Evolutionary conservation across 2,888 invertebrate species (phyloP).

Genomic region (Ischnura elegans): DNA sequence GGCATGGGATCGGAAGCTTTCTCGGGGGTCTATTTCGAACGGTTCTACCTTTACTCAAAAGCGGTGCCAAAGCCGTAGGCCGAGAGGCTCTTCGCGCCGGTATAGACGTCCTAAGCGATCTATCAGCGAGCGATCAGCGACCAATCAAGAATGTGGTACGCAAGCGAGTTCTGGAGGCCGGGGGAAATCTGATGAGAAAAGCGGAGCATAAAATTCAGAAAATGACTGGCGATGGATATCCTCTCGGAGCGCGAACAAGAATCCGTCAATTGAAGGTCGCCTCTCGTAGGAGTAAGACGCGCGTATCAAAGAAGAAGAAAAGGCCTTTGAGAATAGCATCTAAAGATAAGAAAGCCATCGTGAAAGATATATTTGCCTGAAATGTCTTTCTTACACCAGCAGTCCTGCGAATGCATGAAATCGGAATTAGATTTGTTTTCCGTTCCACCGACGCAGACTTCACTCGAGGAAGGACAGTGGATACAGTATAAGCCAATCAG

Average conservation of each 20-base stretch:
- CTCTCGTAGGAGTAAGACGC: too few relatives aligned
- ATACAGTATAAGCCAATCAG: too few relatives aligned
- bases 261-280: constrained; percentile 9
- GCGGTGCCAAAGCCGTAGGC: constrained; percentile 69
- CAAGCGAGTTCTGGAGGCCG: constrained; percentile 11
- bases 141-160: constrained; percentile 22
- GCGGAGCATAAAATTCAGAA: constrained; percentile 15
- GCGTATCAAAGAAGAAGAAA: too few relatives aligned
- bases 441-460: too few relatives aligned
- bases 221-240: constrained; percentile 24
- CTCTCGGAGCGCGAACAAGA: background rate
- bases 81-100: constrained; percentile 65
- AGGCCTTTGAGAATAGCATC: too few relatives aligned
- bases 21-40: constrained; percentile 39
- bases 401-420: too few relatives aligned
- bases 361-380: too few relatives aligned
- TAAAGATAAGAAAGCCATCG: too few relatives aligned
- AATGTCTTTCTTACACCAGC: too few relatives aligned
- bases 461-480: too few relatives aligned
- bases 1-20: constrained; percentile 62
- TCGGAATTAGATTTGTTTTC: too few relatives aligned
- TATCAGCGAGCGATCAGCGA: background rate
- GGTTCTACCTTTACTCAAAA: constrained; percentile 67
- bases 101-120: constrained; percentile 45
- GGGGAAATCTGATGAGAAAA: background rate